Evolutionary conservation across 2,888 invertebrate species (phyloP).

Genomic region (Capitulum mitella): DNA sequence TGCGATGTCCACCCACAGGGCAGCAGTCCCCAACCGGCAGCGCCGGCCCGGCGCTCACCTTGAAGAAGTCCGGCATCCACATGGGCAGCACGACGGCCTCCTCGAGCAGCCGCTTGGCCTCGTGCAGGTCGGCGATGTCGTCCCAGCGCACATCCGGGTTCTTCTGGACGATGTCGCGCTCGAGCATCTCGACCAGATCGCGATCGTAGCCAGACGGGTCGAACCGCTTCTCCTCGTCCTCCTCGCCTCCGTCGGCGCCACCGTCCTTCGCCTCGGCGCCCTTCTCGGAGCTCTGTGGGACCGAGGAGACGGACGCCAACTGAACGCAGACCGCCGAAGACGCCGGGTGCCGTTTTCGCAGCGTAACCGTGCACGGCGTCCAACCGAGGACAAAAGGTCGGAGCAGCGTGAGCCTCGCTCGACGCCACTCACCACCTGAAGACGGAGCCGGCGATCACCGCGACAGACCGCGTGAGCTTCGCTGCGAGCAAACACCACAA

Average conservation of each 20-base stretch:
- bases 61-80: conserved; percentile 82
- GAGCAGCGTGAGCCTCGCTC: too few relatives aligned
- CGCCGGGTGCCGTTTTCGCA: too few relatives aligned
- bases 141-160: conserved; percentile 76
- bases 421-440: too few relatives aligned
- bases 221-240: conserved; percentile 48
- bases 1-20: too few relatives aligned
- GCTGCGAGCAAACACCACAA: too few relatives aligned
- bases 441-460: too few relatives aligned
- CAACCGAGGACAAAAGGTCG: too few relatives aligned
- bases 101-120: conserved; percentile 66
- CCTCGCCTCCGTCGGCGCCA: conserved; percentile 37
- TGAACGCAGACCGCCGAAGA: too few relatives aligned
- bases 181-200: conserved; percentile 70
- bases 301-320: not conserved
- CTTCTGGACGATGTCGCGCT: conserved; percentile 73
- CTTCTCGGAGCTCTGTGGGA: not conserved
- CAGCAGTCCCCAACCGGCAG: too few relatives aligned
- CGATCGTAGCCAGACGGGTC: conserved; percentile 61
- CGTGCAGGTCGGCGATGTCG: conserved; percentile 64
- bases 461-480: too few relatives aligned
- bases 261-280: conserved; percentile 24
- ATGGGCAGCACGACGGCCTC: conserved; percentile 81
- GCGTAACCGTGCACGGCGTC: too few relatives aligned
- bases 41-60: conserved; percentile 52